These are phyloP conservation scores for Lethrus apterus DNA, from an alignment of 1,140 invertebrate genomes.

Conservation along the genomic window DNA sequence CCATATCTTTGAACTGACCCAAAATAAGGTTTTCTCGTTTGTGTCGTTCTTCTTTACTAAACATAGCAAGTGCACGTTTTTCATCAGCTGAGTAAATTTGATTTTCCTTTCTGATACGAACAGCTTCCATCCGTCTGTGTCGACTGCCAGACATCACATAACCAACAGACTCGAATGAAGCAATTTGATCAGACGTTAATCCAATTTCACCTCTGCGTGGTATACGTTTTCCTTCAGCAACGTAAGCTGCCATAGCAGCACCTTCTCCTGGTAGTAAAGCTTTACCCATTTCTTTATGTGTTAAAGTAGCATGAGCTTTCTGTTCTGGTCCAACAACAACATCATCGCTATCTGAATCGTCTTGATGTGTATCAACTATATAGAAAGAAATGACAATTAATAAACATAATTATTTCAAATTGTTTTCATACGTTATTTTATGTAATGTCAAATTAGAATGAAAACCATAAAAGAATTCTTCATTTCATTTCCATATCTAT, in stretches of 20 bases:
- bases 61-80: slow-evolving; percentile 94
- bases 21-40: slow-evolving; percentile 95
- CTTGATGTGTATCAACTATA: neutral
- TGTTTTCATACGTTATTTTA: neutral
- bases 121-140: slow-evolving; percentile 99
- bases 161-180: slow-evolving; percentile 87
- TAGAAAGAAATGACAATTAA: slow-evolving; percentile 22
- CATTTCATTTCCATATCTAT: slow-evolving; percentile 3
- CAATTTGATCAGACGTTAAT: slow-evolving; percentile 92
- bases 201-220: slow-evolving; percentile 98
- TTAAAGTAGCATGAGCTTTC: slow-evolving; percentile 62
- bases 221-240: slow-evolving; percentile 97
- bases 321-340: slow-evolving; percentile 61
- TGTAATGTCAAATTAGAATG: neutral
- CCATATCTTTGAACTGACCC: slow-evolving; percentile 90
- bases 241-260: slow-evolving; percentile 96
- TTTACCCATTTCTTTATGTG: slow-evolving; percentile 77
- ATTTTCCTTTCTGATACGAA: slow-evolving; percentile 98
- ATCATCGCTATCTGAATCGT: slow-evolving; percentile 46
- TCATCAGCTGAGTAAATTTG: slow-evolving; percentile 99
- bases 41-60: slow-evolving; percentile 94
- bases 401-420: slow-evolving; percentile 9
- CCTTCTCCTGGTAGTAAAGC: slow-evolving; percentile 91
- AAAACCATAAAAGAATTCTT: neutral
- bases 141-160: slow-evolving; percentile 98